Evolutionary conservation across 2,113 vertebrate genomes (phyloP).

Genomic region (Blennius ocellaris): DNA sequence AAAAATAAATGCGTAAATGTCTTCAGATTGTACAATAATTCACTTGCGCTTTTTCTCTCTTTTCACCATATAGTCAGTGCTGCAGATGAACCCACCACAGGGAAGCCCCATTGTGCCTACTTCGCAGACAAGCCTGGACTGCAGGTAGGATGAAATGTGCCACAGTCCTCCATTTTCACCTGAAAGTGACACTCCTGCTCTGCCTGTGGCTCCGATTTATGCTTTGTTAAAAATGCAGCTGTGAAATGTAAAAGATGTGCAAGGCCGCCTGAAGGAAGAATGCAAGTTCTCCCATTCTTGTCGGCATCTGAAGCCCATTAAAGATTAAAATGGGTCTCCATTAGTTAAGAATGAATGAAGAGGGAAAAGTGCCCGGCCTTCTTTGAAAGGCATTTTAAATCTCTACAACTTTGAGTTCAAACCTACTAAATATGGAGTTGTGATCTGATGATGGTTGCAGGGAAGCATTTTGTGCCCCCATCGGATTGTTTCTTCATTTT

Average conservation of each 20-base stretch:
- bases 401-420: constrained; percentile 1
- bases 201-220: constrained; percentile 62
- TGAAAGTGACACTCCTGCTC: constrained; percentile 61
- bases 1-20: background rate
- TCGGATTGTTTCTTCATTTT: background rate
- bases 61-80: background rate
- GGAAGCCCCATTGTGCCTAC: constrained; percentile 22
- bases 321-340: constrained; percentile 25
- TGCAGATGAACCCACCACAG: constrained; percentile 13
- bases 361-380: constrained; percentile 6
- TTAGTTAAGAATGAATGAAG: constrained; percentile 31
- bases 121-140: constrained; percentile 33
- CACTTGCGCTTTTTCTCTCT: background rate
- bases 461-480: background rate
- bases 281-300: constrained; percentile 12
- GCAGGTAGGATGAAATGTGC: constrained; percentile 47
- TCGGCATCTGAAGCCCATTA: constrained; percentile 27
- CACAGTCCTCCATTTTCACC: constrained; percentile 62
- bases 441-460: background rate
- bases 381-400: constrained; percentile 16
- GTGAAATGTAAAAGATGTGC: constrained; percentile 64
- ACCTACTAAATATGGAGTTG: background rate
- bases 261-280: constrained; percentile 57
- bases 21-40: background rate
- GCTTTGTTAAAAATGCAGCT: constrained; percentile 51